Evolutionary conservation across 2,113 vertebrate species (phyloP), one percentile per base, ranked within the genome.

Genomic region (Cygnus buccinator): DNA sequence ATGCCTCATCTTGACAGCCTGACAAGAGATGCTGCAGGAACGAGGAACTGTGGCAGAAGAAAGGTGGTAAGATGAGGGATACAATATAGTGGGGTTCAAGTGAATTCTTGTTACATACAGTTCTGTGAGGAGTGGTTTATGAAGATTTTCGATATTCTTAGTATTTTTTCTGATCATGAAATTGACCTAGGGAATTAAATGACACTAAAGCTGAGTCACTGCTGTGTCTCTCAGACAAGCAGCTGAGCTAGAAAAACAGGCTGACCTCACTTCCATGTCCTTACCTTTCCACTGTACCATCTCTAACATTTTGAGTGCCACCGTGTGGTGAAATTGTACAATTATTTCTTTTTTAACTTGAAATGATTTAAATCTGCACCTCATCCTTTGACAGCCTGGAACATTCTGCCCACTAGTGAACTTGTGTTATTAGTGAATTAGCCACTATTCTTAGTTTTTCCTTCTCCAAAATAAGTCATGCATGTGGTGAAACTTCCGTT

Each of bases 281-380:
- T 19, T 3, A 0, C 66, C 16, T 13, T 33, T 15, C 9, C 25
- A 11, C 43, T 13, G 23, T 5, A 5, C n/a, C 22, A 3, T 54
- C 75, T 3, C 1, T 9, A 8, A 4, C 31, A 31, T 1, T 31
- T 7, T 11, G 41, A 11, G 90, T 71, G 93, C 96, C 95, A 91
- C 85, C 94, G 10, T 13, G 78, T 35, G 94, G 93, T 16, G 25
- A 22, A 44, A 31, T 5, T 1, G 1, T 3, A 54, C 23, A 0
- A 4, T 2, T 7, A 16, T 37, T 10, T 17, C 6, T 7, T 2
- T 9, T 41, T 39, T 11, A 31, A 43, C 7, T 11, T 9, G 18
- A 17, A 7, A 1, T 29, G 9, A 0, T 10, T 68, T 10, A 10
- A 16, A 16, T 15, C 8, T 0, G 19, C 8, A 1, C 1, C 13